Conservation (phyloP, 2,797 vertebrate species). For the Antrozous pallidus region DNA sequence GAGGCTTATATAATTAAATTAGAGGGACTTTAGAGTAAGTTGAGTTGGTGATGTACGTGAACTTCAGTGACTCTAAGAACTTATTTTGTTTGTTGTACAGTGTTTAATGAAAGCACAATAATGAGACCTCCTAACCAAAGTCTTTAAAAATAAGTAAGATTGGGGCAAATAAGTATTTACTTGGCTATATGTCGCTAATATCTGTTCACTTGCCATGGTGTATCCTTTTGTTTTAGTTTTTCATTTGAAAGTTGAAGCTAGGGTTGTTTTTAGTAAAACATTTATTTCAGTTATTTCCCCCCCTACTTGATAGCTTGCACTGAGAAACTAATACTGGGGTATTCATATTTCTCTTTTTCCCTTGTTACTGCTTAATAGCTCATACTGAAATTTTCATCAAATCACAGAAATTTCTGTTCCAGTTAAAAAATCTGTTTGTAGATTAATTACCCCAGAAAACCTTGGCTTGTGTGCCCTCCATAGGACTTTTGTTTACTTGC, state of each 20-base stretch:
- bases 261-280: not conserved
- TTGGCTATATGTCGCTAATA: not conserved
- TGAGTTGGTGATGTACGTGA: not conserved
- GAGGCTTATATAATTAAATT: not conserved
- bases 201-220: not conserved
- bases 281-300: not conserved
- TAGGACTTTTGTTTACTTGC: not conserved
- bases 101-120: not conserved
- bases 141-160: not conserved
- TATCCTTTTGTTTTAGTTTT: not conserved
- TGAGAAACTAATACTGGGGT: not conserved
- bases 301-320: not conserved
- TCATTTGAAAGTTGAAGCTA: slow-evolving; percentile 10
- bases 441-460: not conserved
- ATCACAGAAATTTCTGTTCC: not conserved
- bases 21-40: not conserved
- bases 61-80: not conserved
- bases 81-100: not conserved
- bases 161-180: not conserved
- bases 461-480: not conserved
- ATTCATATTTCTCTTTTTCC: not conserved
- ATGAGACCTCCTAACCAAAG: not conserved
- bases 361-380: not conserved
- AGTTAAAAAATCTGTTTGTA: not conserved
- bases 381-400: not conserved